Percentiles rank a stretch among this genome's conserved stretches.
phyloP scores from a whole-genome alignment of 2,797 vertebrate species.

The Sebastes hubbsi region DNA sequence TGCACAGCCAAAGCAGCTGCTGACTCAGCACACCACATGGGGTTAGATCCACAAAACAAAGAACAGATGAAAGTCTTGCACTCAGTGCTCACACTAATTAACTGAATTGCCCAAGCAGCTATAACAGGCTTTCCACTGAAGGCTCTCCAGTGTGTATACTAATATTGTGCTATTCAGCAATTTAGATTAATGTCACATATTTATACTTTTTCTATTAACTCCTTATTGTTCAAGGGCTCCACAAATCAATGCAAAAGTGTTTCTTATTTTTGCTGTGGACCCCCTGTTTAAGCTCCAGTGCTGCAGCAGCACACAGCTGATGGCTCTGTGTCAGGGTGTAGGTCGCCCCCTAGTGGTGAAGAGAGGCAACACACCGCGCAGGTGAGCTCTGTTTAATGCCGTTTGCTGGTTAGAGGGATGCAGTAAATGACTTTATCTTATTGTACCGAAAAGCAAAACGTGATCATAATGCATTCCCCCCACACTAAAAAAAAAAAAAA shows the following conservation, averaged over 20 bases:
- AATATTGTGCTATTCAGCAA: neutral
- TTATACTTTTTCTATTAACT: neutral
- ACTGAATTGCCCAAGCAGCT: constrained; percentile 6
- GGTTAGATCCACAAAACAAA: constrained; percentile 55
- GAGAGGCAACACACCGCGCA: constrained; percentile 34
- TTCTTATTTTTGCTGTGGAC: neutral
- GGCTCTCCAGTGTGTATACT: neutral
- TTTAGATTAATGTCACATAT: neutral
- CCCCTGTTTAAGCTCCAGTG: neutral
- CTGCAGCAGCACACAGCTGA: neutral
- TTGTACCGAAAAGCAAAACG: neutral
- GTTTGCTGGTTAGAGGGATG: neutral
- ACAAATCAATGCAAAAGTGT: neutral
- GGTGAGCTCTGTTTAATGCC: constrained; percentile 60
- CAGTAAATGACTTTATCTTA: neutral
- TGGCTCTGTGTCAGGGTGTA: constrained; percentile 48
- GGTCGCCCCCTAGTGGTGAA: constrained; percentile 69
- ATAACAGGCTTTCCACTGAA: neutral
- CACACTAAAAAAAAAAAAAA: neutral
- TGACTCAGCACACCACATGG: constrained; percentile 60
- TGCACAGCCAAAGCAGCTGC: constrained; percentile 43
- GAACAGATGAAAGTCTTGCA: constrained; percentile 42
- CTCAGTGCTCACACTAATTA: constrained; percentile 44
- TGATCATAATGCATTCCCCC: neutral
- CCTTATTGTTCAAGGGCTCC: neutral